These are phyloP conservation scores for Brachyptera putata DNA, from an alignment of 2,888 invertebrate genomes.

Conservation along the genomic window DNA sequence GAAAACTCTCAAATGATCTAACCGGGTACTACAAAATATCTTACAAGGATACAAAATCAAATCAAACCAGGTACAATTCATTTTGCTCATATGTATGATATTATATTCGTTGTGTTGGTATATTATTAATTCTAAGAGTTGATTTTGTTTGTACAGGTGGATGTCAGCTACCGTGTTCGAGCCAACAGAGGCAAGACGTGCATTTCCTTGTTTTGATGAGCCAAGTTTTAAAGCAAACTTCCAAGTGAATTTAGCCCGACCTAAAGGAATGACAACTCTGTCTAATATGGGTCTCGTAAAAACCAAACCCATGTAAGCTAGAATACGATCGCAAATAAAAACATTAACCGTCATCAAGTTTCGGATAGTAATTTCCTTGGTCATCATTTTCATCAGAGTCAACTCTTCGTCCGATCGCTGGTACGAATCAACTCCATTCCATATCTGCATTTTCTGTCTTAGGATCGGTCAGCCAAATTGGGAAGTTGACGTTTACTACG, in stretches of 20 bases:
- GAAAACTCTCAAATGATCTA: slow-evolving; percentile 21
- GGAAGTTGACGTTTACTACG: slow-evolving; percentile 26
- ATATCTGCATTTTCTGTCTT: neutral
- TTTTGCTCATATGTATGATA: no score
- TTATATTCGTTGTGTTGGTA: no score
- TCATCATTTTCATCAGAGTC: neutral
- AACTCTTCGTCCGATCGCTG: no score
- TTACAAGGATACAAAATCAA: slow-evolving; percentile 21
- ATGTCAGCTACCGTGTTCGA: slow-evolving; percentile 32
- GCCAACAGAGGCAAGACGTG: slow-evolving; percentile 29
- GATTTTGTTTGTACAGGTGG: slow-evolving; percentile 32
- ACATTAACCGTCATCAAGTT: no score
- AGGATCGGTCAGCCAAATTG: slow-evolving; percentile 7
- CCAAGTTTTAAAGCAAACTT: slow-evolving; percentile 30
- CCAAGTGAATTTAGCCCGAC: slow-evolving; percentile 28
- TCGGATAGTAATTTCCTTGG: neutral
- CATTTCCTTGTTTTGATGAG: slow-evolving; percentile 34
- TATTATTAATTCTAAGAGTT: no score
- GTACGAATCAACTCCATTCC: no score
- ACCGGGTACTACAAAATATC: slow-evolving; percentile 27
- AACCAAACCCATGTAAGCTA: slow-evolving; percentile 23
- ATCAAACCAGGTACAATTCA: slow-evolving; percentile 25
- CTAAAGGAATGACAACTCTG: slow-evolving; percentile 29
- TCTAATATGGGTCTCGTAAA: slow-evolving; percentile 33
- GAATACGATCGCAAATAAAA: neutral